A percentile compares a stretch with the other conserved stretches of the same genome.
Conservation (phyloP, 23 tunicate species). For the Phallusia fumigata region DNA sequence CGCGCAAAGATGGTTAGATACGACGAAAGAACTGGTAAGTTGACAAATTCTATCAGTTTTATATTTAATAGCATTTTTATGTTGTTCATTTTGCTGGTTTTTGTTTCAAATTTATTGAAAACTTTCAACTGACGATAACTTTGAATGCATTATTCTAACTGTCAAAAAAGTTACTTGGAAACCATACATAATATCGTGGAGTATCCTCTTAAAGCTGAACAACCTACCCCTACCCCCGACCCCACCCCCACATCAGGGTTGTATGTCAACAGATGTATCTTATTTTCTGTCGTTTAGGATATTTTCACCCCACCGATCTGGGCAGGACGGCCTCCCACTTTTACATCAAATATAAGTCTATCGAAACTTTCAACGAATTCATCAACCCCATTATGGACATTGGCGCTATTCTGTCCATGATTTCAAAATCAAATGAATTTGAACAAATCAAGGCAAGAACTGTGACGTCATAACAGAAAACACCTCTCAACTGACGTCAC, state of each 20-base stretch:
- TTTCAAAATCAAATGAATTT: conserved; percentile 91
- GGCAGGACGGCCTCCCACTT: conserved; percentile 97
- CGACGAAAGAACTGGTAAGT: conserved; percentile 72
- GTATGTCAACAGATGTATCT: too few relatives aligned
- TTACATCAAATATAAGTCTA: conserved; percentile 90
- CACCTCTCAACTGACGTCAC: neutral
- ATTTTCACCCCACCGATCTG: conserved; percentile 83
- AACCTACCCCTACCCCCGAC: too few relatives aligned
- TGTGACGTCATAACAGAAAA: neutral
- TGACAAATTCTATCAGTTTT: neutral
- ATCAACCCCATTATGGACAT: conserved; percentile 63
- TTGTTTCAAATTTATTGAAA: too few relatives aligned
- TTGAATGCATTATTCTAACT: too few relatives aligned
- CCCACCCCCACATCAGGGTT: too few relatives aligned
- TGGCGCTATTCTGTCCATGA: conserved; percentile 69
- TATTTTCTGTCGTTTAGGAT: conserved; percentile 32
- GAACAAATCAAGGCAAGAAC: conserved; percentile 79
- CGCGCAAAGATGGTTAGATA: conserved; percentile 69
- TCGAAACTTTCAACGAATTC: conserved; percentile 83
- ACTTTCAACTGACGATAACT: too few relatives aligned
- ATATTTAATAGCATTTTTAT: too few relatives aligned
- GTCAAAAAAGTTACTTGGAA: too few relatives aligned
- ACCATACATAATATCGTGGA: too few relatives aligned
- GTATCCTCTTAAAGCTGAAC: too few relatives aligned
- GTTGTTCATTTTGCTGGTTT: too few relatives aligned